phyloP scores from a whole-genome alignment of 1,140 invertebrate genomes.

The Dendrolimus punctatus region DNA sequence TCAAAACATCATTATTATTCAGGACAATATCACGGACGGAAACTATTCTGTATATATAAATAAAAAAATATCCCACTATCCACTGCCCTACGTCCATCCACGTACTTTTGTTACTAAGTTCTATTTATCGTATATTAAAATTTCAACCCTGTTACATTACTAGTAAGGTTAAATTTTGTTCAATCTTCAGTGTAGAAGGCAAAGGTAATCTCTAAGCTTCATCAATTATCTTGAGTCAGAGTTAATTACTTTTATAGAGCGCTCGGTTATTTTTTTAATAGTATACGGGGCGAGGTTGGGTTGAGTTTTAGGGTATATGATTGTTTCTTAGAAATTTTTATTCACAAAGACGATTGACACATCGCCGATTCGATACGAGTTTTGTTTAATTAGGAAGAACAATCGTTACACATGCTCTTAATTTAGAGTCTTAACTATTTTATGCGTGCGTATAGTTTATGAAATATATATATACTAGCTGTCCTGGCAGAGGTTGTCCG shows the following conservation, averaged over 20 bases:
- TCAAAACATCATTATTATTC: slow-evolving; percentile 52
- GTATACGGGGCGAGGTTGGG: slow-evolving; percentile 23
- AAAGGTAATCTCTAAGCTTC: slow-evolving; percentile 61
- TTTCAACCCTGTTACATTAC: slow-evolving; percentile 14
- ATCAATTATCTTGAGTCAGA: slow-evolving; percentile 66
- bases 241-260: slow-evolving; percentile 69
- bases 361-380: no score
- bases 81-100: slow-evolving; percentile 33
- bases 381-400: no score
- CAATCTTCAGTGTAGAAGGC: slow-evolving; percentile 17
- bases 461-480: no score
- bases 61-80: slow-evolving; percentile 40
- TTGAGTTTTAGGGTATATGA: slow-evolving; percentile 27
- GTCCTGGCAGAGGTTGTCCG: no score
- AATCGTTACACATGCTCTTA: no score
- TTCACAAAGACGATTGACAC: neutral
- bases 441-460: no score
- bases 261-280: slow-evolving; percentile 47
- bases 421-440: no score
- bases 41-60: slow-evolving; percentile 21
- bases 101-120: slow-evolving; percentile 38
- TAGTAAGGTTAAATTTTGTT: slow-evolving; percentile 21
- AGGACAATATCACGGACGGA: slow-evolving; percentile 29
- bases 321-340: slow-evolving; percentile 39
- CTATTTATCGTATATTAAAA: slow-evolving; percentile 7